Base-by-base conservation (phyloP, 2,888 invertebrate genomes). In the Cataglyphis livida region DNA sequence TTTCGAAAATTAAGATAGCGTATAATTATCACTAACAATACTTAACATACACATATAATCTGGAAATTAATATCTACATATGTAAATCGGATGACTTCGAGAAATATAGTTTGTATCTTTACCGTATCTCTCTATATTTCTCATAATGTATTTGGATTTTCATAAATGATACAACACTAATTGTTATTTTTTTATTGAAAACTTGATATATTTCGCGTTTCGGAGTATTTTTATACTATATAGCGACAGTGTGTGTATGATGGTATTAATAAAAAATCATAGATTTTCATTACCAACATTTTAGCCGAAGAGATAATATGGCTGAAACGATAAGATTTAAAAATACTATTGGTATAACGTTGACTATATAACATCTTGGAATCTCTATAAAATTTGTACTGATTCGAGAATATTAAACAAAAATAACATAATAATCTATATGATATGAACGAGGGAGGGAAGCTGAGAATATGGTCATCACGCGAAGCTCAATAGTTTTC, bases 401-500 rank as follows among this genome's bases (percentile, higher is more conserved):
- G 28, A 28, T 41, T 76, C 7, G 38, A 21, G 28, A 21, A 21
- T 68, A 68, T 21, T 12, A 35, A 65, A 35, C n/a, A 57, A 41
- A 41, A 41, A 70, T 76, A 70, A 76, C 32, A 44, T 28, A 38
- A 3, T 66, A 76, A 76, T 5, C 21, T 41, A 68, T 18, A 44
- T 32, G 32, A 71, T 78, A 71, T 32, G n/a, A 51, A 28, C 44
- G 44, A 41, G 32, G 38, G 38, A 76, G 38, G 9, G 10, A 59
- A 71, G 41, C 15, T 10, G 28, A 70, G 57, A 78, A 59, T 32
- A 59, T 44, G 32, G 32, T 59, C 57, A 65, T 81, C 68, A 38
- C 41, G 48, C 25, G 41, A 70, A 64, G 57, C 59, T 81, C 84
- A 82, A 81, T 82, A 75, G 75, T 84, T 84, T 82, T 75, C 65